Base-by-base conservation (phyloP, 2,113 vertebrate species). In the Odocoileus hemionus region DNA sequence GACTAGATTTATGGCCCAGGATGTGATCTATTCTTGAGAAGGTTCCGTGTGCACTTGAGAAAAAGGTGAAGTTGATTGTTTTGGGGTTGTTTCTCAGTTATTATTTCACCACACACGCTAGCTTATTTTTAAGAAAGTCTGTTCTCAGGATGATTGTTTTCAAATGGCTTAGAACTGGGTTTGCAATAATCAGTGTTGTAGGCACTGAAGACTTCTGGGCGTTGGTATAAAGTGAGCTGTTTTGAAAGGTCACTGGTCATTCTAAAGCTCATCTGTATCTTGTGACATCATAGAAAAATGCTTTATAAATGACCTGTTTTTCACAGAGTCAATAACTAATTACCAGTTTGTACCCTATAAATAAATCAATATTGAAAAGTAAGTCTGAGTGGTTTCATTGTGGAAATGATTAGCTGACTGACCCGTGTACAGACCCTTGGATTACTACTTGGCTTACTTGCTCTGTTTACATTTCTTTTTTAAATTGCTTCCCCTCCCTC, bases 241-340 rank as follows among this genome's bases (percentile, higher is more conserved):
- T 91, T 60, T 36, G 86, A 80, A 89, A 95, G 91, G 74, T 58
- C 88, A 88, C 47, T 3, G 3, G 86, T 86, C 91, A 84, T 92
- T 84, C 55, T 19, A 78, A 79, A 91, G 55, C 83, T 95, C 96
- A 55, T 93, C 76, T 86, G 70, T 86, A 67, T 55, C 95, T 16
- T 54, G 61, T 79, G 45, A 88, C 95, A 96, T 74, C 89, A 79
- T 16, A 93, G 55, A 94, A 89, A 89, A 95, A 91, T 55, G 78
- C 55, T 93, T 95, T 78, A 84, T 89, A 96, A 96, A 93, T 96
- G 92, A 96, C 85, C 94, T 82, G 85, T 78, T 97, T 96, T 97
- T 90, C 88, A 88, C 78, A 64, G 19, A 90, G 86, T 97, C 97
- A 95, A 97, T 98, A 97, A 92, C 95, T 98, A 98, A 97, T 98